Evolutionary conservation across 2,113 vertebrate genomes (phyloP).

Genomic region (Chrysemys picta): DNA sequence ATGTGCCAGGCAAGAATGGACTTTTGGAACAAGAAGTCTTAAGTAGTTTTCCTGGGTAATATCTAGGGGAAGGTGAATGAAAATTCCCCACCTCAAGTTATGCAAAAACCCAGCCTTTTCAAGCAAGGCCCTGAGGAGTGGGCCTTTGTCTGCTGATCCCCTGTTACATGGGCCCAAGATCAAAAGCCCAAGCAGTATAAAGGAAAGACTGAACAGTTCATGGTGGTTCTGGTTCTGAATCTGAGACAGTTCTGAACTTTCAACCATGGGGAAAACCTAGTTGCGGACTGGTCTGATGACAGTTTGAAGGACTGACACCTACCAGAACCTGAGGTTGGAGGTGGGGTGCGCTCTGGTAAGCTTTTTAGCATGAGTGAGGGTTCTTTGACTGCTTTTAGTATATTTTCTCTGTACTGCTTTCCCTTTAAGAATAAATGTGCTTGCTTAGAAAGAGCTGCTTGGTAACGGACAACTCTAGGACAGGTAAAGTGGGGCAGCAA

Average conservation of each 20-base stretch:
- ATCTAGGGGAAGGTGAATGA: background rate
- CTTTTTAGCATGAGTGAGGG: background rate
- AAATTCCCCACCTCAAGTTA: background rate
- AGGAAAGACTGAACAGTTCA: background rate
- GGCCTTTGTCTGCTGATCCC: background rate
- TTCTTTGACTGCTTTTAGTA: background rate
- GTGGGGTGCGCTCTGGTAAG: background rate
- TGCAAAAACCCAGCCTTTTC: background rate
- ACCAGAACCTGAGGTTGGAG: background rate
- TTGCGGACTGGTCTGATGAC: background rate
- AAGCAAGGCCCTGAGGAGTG: background rate
- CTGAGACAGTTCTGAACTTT: background rate
- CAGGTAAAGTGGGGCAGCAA: background rate
- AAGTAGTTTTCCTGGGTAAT: background rate
- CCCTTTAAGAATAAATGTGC: background rate
- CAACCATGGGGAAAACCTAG: background rate
- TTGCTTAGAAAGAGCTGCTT: background rate
- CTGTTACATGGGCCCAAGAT: background rate
- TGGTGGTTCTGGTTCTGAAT: background rate
- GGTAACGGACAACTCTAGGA: background rate
- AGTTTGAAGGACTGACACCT: background rate
- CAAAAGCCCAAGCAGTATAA: background rate
- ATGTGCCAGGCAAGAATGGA: background rate
- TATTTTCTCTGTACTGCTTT: background rate
- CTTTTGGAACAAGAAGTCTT: background rate